phyloP scores from a whole-genome alignment of 2,113 vertebrate species.

The Perca flavescens region DNA sequence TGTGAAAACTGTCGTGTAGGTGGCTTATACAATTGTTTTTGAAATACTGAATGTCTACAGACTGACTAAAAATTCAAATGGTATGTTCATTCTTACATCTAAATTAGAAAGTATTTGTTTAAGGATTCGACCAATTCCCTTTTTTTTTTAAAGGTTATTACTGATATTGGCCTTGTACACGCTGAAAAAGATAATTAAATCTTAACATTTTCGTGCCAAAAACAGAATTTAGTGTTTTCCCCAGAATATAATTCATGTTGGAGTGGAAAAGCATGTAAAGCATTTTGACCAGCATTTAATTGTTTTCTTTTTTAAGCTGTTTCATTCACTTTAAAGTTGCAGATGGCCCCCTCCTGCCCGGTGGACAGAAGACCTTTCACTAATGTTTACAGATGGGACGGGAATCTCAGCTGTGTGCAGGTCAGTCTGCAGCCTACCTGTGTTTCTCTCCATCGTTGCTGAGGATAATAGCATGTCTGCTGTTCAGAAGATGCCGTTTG shows the following conservation, averaged over 20 bases:
- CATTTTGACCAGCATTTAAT: neutral
- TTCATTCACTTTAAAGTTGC: constrained; percentile 67
- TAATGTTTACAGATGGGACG: constrained; percentile 87
- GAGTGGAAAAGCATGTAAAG: neutral
- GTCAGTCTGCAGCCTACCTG: constrained; percentile 44
- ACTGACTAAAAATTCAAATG: neutral
- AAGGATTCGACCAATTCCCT: neutral
- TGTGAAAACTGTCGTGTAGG: neutral
- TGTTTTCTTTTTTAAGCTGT: neutral
- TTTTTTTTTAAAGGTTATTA: neutral
- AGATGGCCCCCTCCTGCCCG: constrained; percentile 92
- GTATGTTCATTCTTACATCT: neutral
- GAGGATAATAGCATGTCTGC: neutral
- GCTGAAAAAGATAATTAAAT: neutral
- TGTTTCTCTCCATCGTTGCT: neutral
- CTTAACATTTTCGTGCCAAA: neutral
- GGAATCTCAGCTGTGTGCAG: constrained; percentile 77
- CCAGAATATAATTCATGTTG: neutral
- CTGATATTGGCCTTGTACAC: neutral
- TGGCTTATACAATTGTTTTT: neutral
- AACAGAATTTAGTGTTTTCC: constrained; percentile 1
- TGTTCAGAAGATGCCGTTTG: neutral
- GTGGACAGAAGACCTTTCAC: constrained; percentile 94
- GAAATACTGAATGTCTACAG: neutral
- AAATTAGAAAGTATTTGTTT: neutral